phyloP scores from a whole-genome alignment of 2,888 invertebrate species.

The Oscheius sp. region DNA sequence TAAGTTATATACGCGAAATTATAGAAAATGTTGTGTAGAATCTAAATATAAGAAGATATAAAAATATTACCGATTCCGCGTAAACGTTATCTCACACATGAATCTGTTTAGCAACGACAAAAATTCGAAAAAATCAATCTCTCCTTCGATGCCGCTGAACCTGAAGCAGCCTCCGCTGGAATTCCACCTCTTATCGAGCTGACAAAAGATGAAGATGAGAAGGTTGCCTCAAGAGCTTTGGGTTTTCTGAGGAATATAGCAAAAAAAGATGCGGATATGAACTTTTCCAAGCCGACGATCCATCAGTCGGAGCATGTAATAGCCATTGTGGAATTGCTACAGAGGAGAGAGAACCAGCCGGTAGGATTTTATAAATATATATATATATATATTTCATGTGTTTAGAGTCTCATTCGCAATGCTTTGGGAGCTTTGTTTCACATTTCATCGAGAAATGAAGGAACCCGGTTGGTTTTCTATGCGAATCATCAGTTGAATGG shows the following conservation, averaged over 20 bases:
- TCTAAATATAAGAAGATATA: not conserved
- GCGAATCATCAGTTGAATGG: slow-evolving; percentile 33
- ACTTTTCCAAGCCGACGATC: slow-evolving; percentile 42
- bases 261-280: slow-evolving; percentile 53
- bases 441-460: slow-evolving; percentile 57
- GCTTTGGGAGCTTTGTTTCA: slow-evolving; percentile 57
- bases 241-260: slow-evolving; percentile 61
- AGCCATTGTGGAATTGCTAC: slow-evolving; percentile 45
- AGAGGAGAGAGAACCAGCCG: slow-evolving; percentile 36
- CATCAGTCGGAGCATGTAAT: slow-evolving; percentile 35
- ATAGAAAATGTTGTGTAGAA: too few relatives aligned
- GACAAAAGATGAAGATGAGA: slow-evolving; percentile 61
- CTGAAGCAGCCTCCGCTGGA: slow-evolving; percentile 38
- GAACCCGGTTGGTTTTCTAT: slow-evolving; percentile 46
- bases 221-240: slow-evolving; percentile 58
- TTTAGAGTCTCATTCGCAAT: slow-evolving; percentile 55
- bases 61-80: not conserved
- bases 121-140: slow-evolving; percentile 47
- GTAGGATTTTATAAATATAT: slow-evolving; percentile 23
- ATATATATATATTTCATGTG: too few relatives aligned
- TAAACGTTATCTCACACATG: too few relatives aligned
- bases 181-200: slow-evolving; percentile 63
- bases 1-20: too few relatives aligned
- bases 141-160: slow-evolving; percentile 23
- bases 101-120: slow-evolving; percentile 50